A percentile compares a stretch with the other conserved stretches of the same genome.
These are phyloP conservation scores for Himalopsyche kuldschensis DNA, from an alignment of 2,888 invertebrate species.

Conservation along the genomic window DNA sequence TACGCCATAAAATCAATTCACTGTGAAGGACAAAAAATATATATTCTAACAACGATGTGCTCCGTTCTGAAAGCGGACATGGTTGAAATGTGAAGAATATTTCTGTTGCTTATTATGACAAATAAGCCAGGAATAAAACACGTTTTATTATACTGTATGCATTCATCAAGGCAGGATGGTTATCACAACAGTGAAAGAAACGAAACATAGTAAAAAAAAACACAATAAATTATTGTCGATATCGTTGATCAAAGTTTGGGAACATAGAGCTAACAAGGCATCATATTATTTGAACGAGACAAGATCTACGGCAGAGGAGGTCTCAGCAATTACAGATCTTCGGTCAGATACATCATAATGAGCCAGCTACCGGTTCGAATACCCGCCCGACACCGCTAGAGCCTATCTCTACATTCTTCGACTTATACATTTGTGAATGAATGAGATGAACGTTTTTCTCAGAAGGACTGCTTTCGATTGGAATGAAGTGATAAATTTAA, in stretches of 20 bases:
- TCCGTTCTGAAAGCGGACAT: too few relatives aligned
- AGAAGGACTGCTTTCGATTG: neutral
- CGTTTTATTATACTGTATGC: neutral
- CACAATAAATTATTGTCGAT: neutral
- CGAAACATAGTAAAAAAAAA: neutral
- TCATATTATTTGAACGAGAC: conserved; percentile 14
- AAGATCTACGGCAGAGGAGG: conserved; percentile 30
- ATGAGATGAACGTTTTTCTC: neutral
- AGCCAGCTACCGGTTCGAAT: conserved; percentile 9
- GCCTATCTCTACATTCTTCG: neutral
- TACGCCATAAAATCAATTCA: too few relatives aligned
- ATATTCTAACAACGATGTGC: too few relatives aligned
- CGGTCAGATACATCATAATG: conserved; percentile 29
- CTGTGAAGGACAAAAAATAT: too few relatives aligned
- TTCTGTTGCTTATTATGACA: too few relatives aligned
- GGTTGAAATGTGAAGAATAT: too few relatives aligned
- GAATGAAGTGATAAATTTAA: neutral
- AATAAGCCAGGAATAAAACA: neutral
- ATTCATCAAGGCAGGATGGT: neutral
- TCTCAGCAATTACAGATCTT: conserved; percentile 31
- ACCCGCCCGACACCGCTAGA: neutral
- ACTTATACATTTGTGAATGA: neutral
- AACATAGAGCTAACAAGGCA: neutral
- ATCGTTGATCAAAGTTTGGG: neutral
- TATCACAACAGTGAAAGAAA: neutral